Conservation (phyloP, 1,140 invertebrate genomes). For the Drosophila ogumai region DNA sequence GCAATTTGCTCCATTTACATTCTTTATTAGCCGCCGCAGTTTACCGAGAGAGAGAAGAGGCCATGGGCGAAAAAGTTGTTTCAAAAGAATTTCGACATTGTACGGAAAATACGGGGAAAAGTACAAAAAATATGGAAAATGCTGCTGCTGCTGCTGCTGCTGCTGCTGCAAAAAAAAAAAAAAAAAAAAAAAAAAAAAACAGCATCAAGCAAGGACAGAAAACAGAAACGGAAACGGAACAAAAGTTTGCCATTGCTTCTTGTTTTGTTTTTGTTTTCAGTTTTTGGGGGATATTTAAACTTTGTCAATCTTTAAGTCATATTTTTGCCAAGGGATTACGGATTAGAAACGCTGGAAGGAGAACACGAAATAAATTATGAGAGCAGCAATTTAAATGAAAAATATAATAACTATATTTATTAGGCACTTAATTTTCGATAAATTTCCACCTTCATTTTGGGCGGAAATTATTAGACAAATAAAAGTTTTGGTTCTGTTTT, state of each 20-base stretch:
- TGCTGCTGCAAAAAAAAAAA: too few species aligned
- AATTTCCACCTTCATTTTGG: neutral
- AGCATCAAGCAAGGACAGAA: slow-evolving; percentile 3
- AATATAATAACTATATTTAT: neutral
- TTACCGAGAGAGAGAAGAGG: slow-evolving; percentile 17
- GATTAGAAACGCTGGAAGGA: neutral
- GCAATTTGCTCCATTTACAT: slow-evolving; percentile 83
- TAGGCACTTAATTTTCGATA: neutral
- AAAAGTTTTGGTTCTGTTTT: neutral
- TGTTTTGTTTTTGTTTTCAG: neutral
- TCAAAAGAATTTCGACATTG: slow-evolving; percentile 25
- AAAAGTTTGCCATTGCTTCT: slow-evolving; percentile 20
- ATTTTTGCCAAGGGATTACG: neutral
- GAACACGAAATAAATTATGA: neutral
- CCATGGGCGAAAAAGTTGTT: slow-evolving; percentile 29
- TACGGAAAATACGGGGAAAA: slow-evolving; percentile 4
- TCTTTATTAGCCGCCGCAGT: slow-evolving; percentile 75
- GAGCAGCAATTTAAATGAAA: neutral
- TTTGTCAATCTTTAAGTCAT: slow-evolving; percentile 57
- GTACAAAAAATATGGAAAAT: slow-evolving; percentile 8
- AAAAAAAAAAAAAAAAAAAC: slow-evolving; percentile 2
- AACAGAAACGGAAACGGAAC: slow-evolving; percentile 16
- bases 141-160: too few species aligned
- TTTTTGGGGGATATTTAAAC: slow-evolving; percentile 16
- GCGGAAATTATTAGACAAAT: neutral